Conservation (phyloP, 2,113 vertebrate species). For the Scomber colias region DNA sequence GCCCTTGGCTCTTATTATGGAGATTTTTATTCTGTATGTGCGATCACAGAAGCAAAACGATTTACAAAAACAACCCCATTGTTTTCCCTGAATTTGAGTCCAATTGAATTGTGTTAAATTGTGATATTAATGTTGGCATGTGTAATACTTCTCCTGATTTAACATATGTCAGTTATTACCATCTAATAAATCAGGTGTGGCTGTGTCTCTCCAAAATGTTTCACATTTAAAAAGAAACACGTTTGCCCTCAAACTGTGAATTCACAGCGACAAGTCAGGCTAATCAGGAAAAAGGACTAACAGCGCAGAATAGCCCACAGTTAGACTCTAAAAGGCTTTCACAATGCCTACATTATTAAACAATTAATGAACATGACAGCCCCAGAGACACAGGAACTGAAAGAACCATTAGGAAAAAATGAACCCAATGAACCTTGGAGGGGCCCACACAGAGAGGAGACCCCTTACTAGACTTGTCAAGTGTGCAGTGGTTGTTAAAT, state of each 20-base stretch:
- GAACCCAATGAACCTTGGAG: background rate
- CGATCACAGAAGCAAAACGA: constrained; percentile 8
- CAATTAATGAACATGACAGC: constrained; percentile 30
- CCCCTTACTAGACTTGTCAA: background rate
- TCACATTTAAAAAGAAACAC: background rate
- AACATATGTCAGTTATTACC: background rate
- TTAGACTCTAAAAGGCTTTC: constrained; percentile 24
- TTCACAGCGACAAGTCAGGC: constrained; percentile 1
- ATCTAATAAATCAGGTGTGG: constrained; percentile 23
- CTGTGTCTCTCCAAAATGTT: background rate
- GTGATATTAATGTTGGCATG: background rate
- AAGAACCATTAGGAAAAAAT: background rate
- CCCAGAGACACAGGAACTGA: constrained; percentile 12
- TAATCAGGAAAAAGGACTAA: background rate
- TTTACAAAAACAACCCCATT: background rate
- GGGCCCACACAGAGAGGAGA: background rate
- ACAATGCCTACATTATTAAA: constrained; percentile 16
- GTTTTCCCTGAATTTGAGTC: background rate
- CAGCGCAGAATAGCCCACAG: constrained; percentile 7
- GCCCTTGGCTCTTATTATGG: background rate
- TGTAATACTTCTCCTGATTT: background rate
- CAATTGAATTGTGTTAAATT: background rate
- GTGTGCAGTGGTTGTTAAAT: background rate
- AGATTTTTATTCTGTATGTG: background rate
- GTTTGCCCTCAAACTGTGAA: constrained; percentile 3